These are phyloP conservation scores for Drosophila kikkawai DNA, from an alignment of 1,140 invertebrate genomes.

Conservation along the genomic window DNA sequence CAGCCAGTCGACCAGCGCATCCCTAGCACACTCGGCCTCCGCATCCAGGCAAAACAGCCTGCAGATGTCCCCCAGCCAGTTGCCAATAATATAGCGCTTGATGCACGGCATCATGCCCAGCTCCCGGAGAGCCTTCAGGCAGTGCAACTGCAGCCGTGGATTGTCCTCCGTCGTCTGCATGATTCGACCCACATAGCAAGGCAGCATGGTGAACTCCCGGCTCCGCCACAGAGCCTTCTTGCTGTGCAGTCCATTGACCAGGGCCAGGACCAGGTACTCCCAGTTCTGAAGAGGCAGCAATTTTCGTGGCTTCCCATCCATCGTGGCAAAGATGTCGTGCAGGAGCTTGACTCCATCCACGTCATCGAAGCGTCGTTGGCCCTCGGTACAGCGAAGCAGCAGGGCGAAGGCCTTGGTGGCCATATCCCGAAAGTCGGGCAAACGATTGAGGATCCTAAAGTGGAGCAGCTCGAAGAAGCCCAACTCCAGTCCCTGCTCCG, in stretches of 20 bases:
- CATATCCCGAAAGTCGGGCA: slow-evolving; percentile 54
- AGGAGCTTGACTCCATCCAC: slow-evolving; percentile 67
- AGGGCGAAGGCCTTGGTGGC: slow-evolving; percentile 72
- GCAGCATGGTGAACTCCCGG: slow-evolving; percentile 69
- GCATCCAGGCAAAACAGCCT: slow-evolving; percentile 53
- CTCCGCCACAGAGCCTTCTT: slow-evolving; percentile 70
- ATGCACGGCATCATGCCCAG: slow-evolving; percentile 70
- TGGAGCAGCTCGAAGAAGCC: slow-evolving; percentile 73
- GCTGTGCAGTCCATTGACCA: slow-evolving; percentile 72
- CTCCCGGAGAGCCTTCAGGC: slow-evolving; percentile 52
- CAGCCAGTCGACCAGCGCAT: slow-evolving; percentile 65
- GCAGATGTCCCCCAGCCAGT: slow-evolving; percentile 58
- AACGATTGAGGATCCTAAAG: slow-evolving; percentile 39
- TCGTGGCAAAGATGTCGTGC: slow-evolving; percentile 39
- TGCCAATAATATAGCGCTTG: slow-evolving; percentile 67
- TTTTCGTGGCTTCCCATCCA: neutral
- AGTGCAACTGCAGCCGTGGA: slow-evolving; percentile 65
- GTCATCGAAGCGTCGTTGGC: slow-evolving; percentile 62
- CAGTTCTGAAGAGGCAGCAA: slow-evolving; percentile 45
- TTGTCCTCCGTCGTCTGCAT: slow-evolving; percentile 22
- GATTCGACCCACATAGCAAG: slow-evolving; percentile 56
- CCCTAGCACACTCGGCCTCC: slow-evolving; percentile 61
- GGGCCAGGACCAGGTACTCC: slow-evolving; percentile 56
- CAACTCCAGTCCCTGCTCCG: slow-evolving; percentile 55
- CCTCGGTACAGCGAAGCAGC: slow-evolving; percentile 66